Evolutionary conservation across 2,113 vertebrate species (phyloP), one percentile per base, ranked within the genome.

Genomic region (Dromiciops gliroides): DNA sequence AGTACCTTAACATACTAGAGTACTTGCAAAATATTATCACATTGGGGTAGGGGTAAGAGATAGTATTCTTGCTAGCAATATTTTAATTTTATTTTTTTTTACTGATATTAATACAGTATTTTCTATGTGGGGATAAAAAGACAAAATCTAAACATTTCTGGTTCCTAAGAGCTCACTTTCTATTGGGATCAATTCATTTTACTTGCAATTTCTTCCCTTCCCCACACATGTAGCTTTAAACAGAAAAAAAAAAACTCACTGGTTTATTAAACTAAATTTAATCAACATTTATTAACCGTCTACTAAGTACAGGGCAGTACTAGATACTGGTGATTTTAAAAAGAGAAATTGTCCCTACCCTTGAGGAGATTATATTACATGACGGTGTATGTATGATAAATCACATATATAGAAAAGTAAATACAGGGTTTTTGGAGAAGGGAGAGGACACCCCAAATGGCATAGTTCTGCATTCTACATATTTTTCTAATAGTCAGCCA

Each of bases 401-500:
- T 44, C 0, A 83, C 7, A 83, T 83, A 83, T 1, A 83, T 1
- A 83, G 37, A 44, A 83, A 83, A 83, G n/a, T 23, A 44, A 44
- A 83, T 23, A 83, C 19, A 44, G 7, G 16, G 67, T 83, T 83
- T 44, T 83, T 23, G 44, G 67, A 83, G 37, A 3, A 75, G 31
- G 56, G 56, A 67, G 12, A 16, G 37, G 6, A 16, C 5, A 75
- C 37, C n/a, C n/a, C 67, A 22, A 23, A 44, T 83, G 16, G 23
- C 23, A 0, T 8, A 44, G 6, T 44, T 83, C 16, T 67, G 56
- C 8, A 56, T 56, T 37, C 2, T 47, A 37, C 83, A 92, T 89
- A 94, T 94, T 52, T 9, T 90, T 95, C 96, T 90, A 56, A 94
- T 53, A 67, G 3, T n/a, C 90, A 12, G 23, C 0, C 24, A 9